These are phyloP conservation scores for Drymodes brunneopygia DNA, from an alignment of 2,113 vertebrate species.

Conservation along the genomic window DNA sequence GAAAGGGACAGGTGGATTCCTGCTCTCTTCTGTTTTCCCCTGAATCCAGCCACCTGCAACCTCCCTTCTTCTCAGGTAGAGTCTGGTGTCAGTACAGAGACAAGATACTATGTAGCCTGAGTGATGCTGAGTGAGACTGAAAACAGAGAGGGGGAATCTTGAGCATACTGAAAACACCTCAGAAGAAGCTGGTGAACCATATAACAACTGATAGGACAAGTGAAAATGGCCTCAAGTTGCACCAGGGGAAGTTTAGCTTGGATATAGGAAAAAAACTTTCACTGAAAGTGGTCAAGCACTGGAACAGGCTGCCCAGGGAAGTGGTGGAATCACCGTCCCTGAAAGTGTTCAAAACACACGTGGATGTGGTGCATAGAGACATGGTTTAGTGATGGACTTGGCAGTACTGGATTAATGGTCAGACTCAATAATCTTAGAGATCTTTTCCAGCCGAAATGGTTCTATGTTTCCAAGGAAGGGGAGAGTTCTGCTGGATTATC, in stretches of 20 bases:
- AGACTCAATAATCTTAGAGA: background rate
- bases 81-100: background rate
- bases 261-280: background rate
- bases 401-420: background rate
- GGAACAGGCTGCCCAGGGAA: background rate
- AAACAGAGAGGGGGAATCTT: background rate
- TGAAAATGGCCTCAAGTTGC: background rate
- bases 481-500: background rate
- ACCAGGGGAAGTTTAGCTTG: background rate
- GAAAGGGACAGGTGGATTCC: background rate
- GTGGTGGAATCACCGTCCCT: background rate
- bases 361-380: background rate
- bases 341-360: background rate
- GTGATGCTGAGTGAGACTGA: background rate
- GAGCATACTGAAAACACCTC: background rate
- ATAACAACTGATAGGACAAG: background rate
- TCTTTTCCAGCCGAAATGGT: background rate
- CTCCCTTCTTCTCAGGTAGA: background rate
- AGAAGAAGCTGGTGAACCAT: background rate
- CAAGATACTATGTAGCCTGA: background rate
- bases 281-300: background rate
- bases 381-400: background rate
- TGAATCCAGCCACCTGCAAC: background rate
- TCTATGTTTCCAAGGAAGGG: background rate
- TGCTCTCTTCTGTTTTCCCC: background rate